Conservation (phyloP, 1,140 invertebrate species). For the Zelostemma sp. region DNA sequence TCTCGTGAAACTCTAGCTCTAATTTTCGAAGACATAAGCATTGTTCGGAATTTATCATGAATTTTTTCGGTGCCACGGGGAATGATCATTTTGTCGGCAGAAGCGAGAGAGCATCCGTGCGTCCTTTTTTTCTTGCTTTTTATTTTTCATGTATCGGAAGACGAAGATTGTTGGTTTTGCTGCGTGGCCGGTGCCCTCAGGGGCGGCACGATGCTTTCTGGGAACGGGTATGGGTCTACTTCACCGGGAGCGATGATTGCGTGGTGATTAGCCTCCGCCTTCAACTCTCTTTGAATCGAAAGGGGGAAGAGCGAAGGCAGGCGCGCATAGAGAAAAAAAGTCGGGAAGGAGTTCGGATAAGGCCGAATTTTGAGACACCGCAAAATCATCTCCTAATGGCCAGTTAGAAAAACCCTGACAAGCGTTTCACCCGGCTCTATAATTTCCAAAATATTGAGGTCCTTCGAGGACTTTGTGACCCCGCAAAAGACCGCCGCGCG, state of each 20-base stretch:
- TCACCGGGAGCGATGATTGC: conserved; percentile 64
- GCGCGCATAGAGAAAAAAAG: conserved; percentile 12
- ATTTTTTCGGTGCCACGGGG: conserved; percentile 49
- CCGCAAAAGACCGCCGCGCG: too few relatives aligned
- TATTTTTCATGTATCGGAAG: conserved; percentile 47
- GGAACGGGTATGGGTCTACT: conserved; percentile 57
- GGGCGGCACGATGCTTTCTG: conserved; percentile 62
- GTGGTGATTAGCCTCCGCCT: conserved; percentile 65
- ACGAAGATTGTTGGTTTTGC: conserved; percentile 69
- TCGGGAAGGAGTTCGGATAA: conserved; percentile 17
- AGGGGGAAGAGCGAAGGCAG: conserved; percentile 23
- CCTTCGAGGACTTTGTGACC: too few relatives aligned
- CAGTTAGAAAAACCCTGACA: conserved; percentile 10
- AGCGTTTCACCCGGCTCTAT: too few relatives aligned
- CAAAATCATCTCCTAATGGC: conserved; percentile 36
- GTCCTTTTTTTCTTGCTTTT: conserved; percentile 12
- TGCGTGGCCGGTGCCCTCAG: conserved; percentile 50
- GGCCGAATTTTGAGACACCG: conserved; percentile 22
- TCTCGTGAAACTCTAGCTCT: not conserved
- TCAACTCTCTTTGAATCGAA: conserved; percentile 55
- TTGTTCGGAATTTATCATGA: conserved; percentile 11
- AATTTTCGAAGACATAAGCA: not conserved
- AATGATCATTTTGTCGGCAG: conserved; percentile 49
- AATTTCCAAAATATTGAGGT: not conserved
- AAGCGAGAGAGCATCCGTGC: conserved; percentile 37